Percentiles rank a stretch among this genome's conserved stretches.
phyloP scores from a whole-genome alignment of 2,113 vertebrate species.

The Todiramphus saurophagus region DNA sequence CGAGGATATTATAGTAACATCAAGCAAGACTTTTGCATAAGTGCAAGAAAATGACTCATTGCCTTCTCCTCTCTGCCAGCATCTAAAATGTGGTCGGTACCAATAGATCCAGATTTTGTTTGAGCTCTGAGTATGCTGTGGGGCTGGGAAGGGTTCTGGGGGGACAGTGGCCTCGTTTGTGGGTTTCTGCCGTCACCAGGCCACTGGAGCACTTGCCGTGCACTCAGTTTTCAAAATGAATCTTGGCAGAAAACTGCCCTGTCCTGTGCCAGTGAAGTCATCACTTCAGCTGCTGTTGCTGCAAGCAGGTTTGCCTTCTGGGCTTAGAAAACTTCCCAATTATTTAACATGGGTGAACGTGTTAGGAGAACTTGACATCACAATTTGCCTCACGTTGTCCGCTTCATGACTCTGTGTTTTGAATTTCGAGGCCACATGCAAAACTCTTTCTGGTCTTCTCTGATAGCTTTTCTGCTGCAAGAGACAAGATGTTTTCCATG shows the following conservation, averaged over 20 bases:
- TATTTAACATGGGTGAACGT: fast-evolving
- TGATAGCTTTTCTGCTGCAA: background rate
- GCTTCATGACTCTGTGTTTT: background rate
- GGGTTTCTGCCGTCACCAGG: background rate
- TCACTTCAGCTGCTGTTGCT: background rate
- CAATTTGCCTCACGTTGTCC: background rate
- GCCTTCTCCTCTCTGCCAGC: background rate
- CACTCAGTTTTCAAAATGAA: background rate
- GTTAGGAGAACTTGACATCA: background rate
- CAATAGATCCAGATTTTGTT: background rate
- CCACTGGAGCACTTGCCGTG: background rate
- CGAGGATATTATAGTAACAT: background rate
- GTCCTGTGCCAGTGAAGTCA: background rate
- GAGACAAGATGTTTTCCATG: background rate
- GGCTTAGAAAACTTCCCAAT: background rate
- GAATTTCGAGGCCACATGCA: background rate
- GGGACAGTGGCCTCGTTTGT: background rate
- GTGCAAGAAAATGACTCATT: background rate
- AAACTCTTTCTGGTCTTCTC: background rate
- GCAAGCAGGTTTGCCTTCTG: background rate
- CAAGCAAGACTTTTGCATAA: background rate
- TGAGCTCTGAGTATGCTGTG: background rate
- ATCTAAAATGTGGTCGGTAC: background rate
- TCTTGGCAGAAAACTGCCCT: background rate
- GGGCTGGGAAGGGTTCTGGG: background rate